Conservation (phyloP, 2,797 vertebrate species). For the Syncerus caffer region DNA sequence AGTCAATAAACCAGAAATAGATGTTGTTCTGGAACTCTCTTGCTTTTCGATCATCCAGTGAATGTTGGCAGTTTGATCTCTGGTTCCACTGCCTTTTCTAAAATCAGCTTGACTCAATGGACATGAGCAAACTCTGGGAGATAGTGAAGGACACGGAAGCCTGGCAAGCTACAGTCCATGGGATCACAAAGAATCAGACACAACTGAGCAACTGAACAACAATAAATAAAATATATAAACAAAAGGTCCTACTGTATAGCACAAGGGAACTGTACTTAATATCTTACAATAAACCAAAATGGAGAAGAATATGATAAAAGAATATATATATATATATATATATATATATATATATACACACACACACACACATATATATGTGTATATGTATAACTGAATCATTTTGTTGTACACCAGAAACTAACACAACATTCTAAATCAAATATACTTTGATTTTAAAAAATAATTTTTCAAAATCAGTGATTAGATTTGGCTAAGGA, state of each 20-base stretch:
- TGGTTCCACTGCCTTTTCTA: no score
- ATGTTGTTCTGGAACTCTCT: no score
- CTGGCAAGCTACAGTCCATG: not conserved
- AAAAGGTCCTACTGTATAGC: not conserved
- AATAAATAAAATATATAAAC: not conserved
- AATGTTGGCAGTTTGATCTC: no score
- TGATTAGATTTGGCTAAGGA: not conserved
- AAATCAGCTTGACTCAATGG: not conserved
- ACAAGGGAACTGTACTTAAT: not conserved
- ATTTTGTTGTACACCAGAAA: not conserved
- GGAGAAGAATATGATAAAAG: not conserved
- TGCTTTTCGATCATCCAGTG: rapidly evolving
- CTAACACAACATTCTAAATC: not conserved
- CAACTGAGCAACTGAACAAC: not conserved
- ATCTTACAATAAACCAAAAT: not conserved
- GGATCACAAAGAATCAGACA: not conserved
- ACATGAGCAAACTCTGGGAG: not conserved
- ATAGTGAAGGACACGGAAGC: not conserved
- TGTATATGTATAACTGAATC: not conserved
- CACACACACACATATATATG: not conserved
- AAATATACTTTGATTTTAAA: not conserved
- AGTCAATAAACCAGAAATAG: no score
- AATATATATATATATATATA: not conserved
- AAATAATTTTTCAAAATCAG: not conserved
- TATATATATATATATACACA: not conserved